Evolutionary conservation across 2,888 invertebrate genomes (phyloP).

Genomic region (Marasmarcha lunaedactyla): DNA sequence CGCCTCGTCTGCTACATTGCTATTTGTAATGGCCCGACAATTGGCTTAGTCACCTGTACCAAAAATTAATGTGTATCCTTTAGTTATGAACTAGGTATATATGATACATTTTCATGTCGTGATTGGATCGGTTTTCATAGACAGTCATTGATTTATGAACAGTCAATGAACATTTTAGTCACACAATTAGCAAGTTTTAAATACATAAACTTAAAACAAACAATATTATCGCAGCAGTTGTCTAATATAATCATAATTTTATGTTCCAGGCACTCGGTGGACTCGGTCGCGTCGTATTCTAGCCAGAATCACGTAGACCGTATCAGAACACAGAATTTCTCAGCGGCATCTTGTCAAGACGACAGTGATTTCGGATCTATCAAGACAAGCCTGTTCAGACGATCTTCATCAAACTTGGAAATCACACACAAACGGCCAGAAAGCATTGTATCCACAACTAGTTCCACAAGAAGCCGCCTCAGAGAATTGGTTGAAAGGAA

Average conservation of each 20-base stretch:
- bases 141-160: too few relatives aligned
- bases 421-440: conserved; percentile 49
- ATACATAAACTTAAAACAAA: too few relatives aligned
- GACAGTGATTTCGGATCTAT: conserved; percentile 63
- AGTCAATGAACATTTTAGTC: too few relatives aligned
- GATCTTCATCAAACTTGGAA: conserved; percentile 60
- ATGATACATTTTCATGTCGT: too few relatives aligned
- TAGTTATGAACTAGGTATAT: too few relatives aligned
- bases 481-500: conserved; percentile 66
- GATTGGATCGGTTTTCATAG: too few relatives aligned
- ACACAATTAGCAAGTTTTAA: too few relatives aligned
- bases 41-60: too few relatives aligned
- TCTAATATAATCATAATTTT: conserved; percentile 45
- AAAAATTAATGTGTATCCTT: too few relatives aligned
- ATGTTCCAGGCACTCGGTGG: conserved; percentile 67
- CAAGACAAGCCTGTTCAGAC: conserved; percentile 61
- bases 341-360: conserved; percentile 68
- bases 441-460: conserved; percentile 58
- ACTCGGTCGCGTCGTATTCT: conserved; percentile 72
- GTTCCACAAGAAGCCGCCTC: conserved; percentile 67
- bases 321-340: conserved; percentile 67
- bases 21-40: too few relatives aligned
- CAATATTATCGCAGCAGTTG: conserved; percentile 13
- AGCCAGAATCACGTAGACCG: conserved; percentile 72
- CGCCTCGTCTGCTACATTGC: too few relatives aligned